These are phyloP conservation scores for Hyperoodon ampullatus DNA, from an alignment of 2,113 vertebrate genomes.

Conservation along the genomic window DNA sequence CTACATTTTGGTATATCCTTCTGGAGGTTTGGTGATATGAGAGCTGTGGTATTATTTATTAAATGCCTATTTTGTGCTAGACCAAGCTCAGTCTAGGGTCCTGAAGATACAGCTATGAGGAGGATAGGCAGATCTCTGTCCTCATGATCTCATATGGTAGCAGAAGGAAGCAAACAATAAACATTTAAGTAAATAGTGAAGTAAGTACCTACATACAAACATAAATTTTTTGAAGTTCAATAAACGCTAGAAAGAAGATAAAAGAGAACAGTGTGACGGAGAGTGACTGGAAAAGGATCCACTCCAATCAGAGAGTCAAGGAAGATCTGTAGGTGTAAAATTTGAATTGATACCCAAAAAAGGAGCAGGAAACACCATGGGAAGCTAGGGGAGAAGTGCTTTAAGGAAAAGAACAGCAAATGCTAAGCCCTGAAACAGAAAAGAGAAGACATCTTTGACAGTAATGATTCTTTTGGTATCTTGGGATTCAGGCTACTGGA, in stretches of 20 bases:
- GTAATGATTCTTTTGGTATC: neutral
- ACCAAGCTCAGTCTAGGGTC: too few relatives aligned
- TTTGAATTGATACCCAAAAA: neutral
- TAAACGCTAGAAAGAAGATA: neutral
- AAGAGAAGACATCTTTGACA: neutral
- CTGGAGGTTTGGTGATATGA: neutral
- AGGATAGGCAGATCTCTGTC: neutral
- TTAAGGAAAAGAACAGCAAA: neutral
- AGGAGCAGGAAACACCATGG: too few relatives aligned
- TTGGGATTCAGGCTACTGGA: neutral
- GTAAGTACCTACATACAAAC: neutral
- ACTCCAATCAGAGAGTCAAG: neutral
- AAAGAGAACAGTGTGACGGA: neutral
- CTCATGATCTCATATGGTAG: neutral
- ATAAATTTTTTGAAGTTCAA: neutral
- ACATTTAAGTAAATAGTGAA: neutral
- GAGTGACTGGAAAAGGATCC: neutral
- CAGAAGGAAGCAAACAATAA: neutral
- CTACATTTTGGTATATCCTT: too few relatives aligned
- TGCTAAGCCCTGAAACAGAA: neutral
- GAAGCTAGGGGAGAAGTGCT: neutral
- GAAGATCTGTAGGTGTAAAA: neutral
- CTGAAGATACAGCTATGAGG: neutral
- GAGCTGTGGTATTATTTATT: neutral
- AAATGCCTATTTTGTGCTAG: neutral